Conservation (phyloP, 2,888 invertebrate species). For the Eristalis pertinax region DNA sequence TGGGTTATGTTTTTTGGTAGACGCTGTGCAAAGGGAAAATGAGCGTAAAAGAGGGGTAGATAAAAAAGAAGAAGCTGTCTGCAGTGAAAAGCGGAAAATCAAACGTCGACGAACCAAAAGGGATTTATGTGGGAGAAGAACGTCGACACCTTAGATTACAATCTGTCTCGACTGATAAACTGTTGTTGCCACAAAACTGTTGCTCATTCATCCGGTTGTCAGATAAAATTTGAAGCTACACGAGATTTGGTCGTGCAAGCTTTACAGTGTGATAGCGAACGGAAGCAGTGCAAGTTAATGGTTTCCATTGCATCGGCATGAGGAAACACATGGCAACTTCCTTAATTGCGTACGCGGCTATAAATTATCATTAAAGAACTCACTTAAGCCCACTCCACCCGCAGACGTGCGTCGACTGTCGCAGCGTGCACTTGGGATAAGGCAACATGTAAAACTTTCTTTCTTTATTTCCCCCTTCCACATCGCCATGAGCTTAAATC, state of each 20-base stretch:
- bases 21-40: conserved; percentile 12
- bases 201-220: conserved; percentile 45
- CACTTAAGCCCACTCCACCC: conserved; percentile 71
- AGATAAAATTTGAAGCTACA: background rate
- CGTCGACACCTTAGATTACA: conserved; percentile 73
- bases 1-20: conserved; percentile 3
- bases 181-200: conserved; percentile 57
- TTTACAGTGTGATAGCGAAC: background rate
- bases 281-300: background rate
- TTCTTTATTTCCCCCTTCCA: background rate
- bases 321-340: conserved; percentile 52
- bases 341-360: conserved; percentile 73
- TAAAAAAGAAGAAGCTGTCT: conserved; percentile 53
- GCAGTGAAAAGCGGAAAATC: conserved; percentile 63
- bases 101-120: conserved; percentile 73
- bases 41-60: conserved; percentile 36
- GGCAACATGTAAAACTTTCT: conserved; percentile 47
- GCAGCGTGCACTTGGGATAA: conserved; percentile 35
- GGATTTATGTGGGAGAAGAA: conserved; percentile 65
- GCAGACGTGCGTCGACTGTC: background rate
- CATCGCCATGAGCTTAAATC: conserved; percentile 44
- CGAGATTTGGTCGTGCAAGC: too few relatives aligned
- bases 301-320: background rate
- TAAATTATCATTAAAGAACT: conserved; percentile 75
- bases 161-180: conserved; percentile 74